These are phyloP conservation scores for Arremon aurantiirostris DNA, from an alignment of 2,797 vertebrate genomes.

Conservation along the genomic window DNA sequence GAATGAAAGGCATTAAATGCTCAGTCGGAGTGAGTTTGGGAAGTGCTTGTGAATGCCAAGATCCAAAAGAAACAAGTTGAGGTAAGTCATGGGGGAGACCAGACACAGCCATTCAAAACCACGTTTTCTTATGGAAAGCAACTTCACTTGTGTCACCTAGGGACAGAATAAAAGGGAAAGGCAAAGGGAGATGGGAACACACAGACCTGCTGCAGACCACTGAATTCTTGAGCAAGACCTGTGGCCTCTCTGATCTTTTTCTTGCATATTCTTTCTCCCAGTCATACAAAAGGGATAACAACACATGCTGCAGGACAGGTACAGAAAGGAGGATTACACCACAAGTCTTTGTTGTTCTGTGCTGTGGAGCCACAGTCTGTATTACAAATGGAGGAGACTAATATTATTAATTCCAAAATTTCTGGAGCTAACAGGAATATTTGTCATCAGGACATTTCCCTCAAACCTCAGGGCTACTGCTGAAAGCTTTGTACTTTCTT, in stretches of 20 bases:
- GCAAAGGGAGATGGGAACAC: neutral
- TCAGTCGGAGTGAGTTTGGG: neutral
- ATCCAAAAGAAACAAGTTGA: neutral
- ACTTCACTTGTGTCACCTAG: neutral
- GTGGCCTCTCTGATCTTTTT: neutral
- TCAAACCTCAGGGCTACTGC: neutral
- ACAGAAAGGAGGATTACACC: neutral
- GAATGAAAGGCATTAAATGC: neutral
- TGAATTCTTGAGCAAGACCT: neutral
- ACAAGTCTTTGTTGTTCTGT: neutral
- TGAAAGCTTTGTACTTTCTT: neutral
- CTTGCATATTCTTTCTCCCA: neutral
- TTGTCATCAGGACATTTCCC: conserved; percentile 1
- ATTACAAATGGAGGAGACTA: neutral
- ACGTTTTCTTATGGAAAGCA: neutral
- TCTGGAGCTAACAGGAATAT: conserved; percentile 4
- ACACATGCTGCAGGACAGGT: neutral
- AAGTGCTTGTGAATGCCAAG: neutral
- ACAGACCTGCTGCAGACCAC: neutral
- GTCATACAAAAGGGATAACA: neutral
- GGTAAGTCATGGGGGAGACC: neutral
- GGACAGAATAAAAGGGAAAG: neutral
- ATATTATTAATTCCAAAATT: conserved; percentile 19
- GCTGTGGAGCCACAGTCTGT: neutral
- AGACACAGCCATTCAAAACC: neutral